These are phyloP conservation scores for Stegana nigrithorax DNA, from an alignment of 2,888 invertebrate genomes.

Conservation along the genomic window DNA sequence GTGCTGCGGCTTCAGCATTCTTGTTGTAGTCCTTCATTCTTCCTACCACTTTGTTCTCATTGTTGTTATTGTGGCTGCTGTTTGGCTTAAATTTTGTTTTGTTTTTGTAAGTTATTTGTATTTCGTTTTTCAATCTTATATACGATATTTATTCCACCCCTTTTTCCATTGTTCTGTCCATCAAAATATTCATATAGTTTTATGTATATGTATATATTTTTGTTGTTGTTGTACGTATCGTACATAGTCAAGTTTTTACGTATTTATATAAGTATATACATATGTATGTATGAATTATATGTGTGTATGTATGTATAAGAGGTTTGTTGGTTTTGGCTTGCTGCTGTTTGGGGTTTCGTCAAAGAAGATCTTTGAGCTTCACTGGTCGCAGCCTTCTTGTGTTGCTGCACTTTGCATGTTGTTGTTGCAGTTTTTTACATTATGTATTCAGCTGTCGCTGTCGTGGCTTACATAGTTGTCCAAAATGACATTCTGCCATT, in stretches of 20 bases:
- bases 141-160: conserved; percentile 62
- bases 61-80: conserved; percentile 6
- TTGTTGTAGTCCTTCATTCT: background rate
- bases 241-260: too few relatives aligned
- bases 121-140: conserved; percentile 4
- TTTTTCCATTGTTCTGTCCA: conserved; percentile 68
- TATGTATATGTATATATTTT: background rate
- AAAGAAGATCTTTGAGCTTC: too few relatives aligned
- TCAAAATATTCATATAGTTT: conserved; percentile 48
- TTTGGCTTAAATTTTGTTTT: background rate
- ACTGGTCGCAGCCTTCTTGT: too few relatives aligned
- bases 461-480: too few relatives aligned
- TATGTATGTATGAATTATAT: conserved; percentile 20
- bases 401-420: too few relatives aligned
- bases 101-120: conserved; percentile 16
- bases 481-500: too few relatives aligned
- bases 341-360: too few relatives aligned
- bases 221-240: background rate
- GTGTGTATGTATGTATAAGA: too few relatives aligned
- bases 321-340: too few relatives aligned
- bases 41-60: background rate
- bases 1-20: conserved; percentile 32
- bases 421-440: too few relatives aligned
- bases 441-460: too few relatives aligned
- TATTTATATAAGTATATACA: conserved; percentile 21